phyloP scores from a whole-genome alignment of 2,888 invertebrate species.

The Cepaea hortensis region DNA sequence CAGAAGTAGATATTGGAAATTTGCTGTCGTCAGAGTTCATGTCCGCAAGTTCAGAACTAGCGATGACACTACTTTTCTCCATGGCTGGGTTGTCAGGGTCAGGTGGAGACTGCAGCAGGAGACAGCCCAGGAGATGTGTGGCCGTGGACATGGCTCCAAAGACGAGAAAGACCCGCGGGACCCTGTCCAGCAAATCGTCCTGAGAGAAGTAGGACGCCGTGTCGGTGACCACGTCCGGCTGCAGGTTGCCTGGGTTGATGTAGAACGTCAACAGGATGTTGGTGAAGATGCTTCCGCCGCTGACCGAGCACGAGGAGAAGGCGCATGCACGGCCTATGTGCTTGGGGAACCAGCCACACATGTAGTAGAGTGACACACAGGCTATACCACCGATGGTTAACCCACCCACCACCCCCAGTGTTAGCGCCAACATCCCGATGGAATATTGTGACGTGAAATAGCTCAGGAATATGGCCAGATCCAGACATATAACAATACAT shows the following conservation, averaged over 20 bases:
- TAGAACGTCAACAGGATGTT: background rate
- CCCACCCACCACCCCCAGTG: background rate
- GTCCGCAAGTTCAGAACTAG: background rate
- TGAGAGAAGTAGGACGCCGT: background rate
- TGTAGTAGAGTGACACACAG: conserved; percentile 1
- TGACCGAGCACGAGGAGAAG: background rate
- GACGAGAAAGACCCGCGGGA: background rate
- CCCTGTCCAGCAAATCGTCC: background rate
- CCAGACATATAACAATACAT: background rate
- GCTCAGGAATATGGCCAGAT: background rate
- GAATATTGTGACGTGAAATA: conserved; percentile 1
- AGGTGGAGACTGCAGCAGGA: background rate
- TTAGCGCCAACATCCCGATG: background rate
- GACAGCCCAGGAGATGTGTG: background rate
- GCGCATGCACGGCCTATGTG: background rate
- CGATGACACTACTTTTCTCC: background rate
- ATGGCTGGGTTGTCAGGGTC: background rate
- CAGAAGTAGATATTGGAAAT: background rate
- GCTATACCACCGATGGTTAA: background rate
- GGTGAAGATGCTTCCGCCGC: conserved; percentile 1
- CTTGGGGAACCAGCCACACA: background rate
- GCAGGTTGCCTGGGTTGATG: background rate
- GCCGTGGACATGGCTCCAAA: background rate
- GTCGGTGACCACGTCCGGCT: background rate
- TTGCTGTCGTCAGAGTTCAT: background rate